Evolutionary conservation across 2,888 invertebrate genomes (phyloP).

Genomic region (Cryptocephalus moraei): DNA sequence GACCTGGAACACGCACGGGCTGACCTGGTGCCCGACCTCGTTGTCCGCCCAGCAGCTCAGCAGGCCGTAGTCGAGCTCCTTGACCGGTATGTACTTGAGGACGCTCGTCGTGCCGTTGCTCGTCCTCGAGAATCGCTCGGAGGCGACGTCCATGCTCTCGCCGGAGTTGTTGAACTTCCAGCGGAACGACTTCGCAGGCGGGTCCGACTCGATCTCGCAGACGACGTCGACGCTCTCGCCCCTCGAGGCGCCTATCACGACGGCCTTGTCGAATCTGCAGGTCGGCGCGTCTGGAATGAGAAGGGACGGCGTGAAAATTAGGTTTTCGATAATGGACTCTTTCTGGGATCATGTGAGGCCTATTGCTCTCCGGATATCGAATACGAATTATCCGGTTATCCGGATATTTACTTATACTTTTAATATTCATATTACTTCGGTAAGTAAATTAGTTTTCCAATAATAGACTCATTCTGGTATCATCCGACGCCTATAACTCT

Average conservation of each 20-base stretch:
- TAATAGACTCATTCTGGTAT: too few species aligned
- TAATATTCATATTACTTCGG: too few species aligned
- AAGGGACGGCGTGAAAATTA: too few species aligned
- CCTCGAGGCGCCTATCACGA: constrained; percentile 79
- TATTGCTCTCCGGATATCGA: too few species aligned
- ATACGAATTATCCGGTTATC: too few species aligned
- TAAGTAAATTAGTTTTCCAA: too few species aligned
- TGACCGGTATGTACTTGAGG: constrained; percentile 50
- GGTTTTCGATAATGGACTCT: too few species aligned
- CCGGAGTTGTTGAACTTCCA: constrained; percentile 95
- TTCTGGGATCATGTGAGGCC: too few species aligned
- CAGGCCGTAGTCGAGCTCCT: constrained; percentile 75
- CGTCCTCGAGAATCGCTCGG: constrained; percentile 62
- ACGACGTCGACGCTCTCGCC: constrained; percentile 78
- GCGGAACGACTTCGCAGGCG: constrained; percentile 78
- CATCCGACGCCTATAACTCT: too few species aligned
- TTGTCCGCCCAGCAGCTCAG: constrained; percentile 80
- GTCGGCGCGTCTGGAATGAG: constrained; percentile 65
- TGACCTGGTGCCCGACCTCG: constrained; percentile 69
- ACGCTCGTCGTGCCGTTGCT: constrained; percentile 64
- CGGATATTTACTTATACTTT: too few species aligned
- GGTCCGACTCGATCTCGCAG: constrained; percentile 87
- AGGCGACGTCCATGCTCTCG: constrained; percentile 73
- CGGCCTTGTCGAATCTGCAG: constrained; percentile 64
- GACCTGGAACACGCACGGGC: constrained; percentile 81